phyloP scores from a whole-genome alignment of 2,797 vertebrate genomes.

The Poeciliopsis presidionis region DNA sequence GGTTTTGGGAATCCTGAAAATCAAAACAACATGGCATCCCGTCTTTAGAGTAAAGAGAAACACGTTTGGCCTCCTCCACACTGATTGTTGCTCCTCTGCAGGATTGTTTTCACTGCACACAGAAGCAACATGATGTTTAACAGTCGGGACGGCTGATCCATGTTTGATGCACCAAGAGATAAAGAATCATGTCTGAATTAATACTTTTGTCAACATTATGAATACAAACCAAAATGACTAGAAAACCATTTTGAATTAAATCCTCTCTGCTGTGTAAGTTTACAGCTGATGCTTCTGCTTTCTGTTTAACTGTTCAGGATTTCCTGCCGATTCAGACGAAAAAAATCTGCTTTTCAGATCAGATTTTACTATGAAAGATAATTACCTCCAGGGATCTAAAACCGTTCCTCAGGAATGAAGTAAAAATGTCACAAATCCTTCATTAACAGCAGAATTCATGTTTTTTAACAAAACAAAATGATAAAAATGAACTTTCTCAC shows the following conservation, averaged over 20 bases:
- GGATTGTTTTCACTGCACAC: constrained; percentile 17
- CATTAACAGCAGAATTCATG: neutral
- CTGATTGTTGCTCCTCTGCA: constrained; percentile 18
- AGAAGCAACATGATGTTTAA: neutral
- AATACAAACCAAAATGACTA: neutral
- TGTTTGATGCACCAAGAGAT: neutral
- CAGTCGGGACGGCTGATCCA: too few species aligned
- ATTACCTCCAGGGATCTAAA: neutral
- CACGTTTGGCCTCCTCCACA: constrained; percentile 12
- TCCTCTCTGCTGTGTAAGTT: neutral
- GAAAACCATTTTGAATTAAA: neutral
- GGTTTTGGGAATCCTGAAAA: constrained; percentile 2
- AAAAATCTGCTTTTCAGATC: neutral
- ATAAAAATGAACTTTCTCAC: neutral
- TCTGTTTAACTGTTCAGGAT: neutral
- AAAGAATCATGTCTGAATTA: neutral
- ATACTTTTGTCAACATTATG: neutral
- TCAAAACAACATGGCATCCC: neutral
- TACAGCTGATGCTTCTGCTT: neutral
- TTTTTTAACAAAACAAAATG: neutral
- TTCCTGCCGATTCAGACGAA: neutral
- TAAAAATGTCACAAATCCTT: neutral
- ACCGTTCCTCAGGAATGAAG: neutral
- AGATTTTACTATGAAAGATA: neutral
- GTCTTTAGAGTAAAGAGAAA: constrained; percentile 26